Conservation (phyloP, 2,113 vertebrate genomes). For the Phaethornis superciliosus region DNA sequence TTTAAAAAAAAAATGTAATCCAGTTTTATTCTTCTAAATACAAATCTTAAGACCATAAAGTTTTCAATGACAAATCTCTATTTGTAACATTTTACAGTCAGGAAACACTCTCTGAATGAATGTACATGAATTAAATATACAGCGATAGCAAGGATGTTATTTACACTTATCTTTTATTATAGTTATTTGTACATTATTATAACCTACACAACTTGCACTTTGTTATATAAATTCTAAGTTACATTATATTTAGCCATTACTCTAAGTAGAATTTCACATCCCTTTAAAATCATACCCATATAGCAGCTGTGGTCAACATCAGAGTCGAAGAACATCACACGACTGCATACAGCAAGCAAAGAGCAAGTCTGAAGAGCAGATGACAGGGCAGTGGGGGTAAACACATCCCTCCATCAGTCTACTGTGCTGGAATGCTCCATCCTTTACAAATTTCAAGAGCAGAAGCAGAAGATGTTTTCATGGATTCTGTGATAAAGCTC, state of each 20-base stretch:
- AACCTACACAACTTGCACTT: not conserved
- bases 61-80: not conserved
- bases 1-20: slow-evolving; percentile 12
- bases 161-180: not conserved
- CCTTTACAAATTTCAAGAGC: not conserved
- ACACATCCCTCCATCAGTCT: not conserved
- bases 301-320: not conserved
- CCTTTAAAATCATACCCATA: not conserved
- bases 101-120: not conserved
- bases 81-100: not conserved
- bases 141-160: not conserved
- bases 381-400: not conserved
- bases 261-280: not conserved
- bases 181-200: not conserved
- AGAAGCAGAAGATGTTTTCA: not conserved
- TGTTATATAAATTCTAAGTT: not conserved
- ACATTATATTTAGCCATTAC: not conserved
- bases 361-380: not conserved
- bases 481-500: not conserved
- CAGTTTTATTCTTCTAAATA: not conserved
- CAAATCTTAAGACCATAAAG: not conserved
- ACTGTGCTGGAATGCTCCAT: not conserved
- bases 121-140: not conserved
- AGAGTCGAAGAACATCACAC: not conserved
- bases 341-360: not conserved